Conservation (phyloP, 2,797 vertebrate genomes). For the Acanthis flammea region DNA sequence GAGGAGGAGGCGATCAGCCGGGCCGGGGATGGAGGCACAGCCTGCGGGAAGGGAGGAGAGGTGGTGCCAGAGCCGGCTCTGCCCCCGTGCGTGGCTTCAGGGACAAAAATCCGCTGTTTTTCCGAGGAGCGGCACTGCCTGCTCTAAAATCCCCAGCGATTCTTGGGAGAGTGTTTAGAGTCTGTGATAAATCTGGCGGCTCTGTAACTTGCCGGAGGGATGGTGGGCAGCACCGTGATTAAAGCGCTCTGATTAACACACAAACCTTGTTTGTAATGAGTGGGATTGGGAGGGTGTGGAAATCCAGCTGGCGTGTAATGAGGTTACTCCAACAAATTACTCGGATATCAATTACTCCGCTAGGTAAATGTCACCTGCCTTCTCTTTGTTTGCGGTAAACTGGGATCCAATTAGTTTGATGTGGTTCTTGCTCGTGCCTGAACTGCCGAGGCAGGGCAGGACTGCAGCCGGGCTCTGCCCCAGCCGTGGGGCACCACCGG, state of each 20-base stretch:
- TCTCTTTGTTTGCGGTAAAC: constrained; percentile 23
- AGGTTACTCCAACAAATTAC: constrained; percentile 70
- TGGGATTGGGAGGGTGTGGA: constrained; percentile 53
- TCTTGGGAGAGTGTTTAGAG: background rate
- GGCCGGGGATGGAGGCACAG: background rate
- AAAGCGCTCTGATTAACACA: constrained; percentile 60
- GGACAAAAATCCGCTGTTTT: background rate
- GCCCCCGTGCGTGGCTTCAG: background rate
- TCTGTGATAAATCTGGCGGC: background rate
- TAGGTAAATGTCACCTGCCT: constrained; percentile 68
- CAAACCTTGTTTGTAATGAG: constrained; percentile 65
- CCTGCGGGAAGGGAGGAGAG: background rate
- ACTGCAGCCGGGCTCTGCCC: background rate
- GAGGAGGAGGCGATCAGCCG: background rate
- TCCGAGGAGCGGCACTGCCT: background rate
- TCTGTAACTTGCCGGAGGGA: background rate
- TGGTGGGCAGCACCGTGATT: background rate
- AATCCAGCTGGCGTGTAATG: constrained; percentile 59
- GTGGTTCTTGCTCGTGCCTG: background rate
- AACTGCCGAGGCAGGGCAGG: background rate
- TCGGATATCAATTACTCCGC: constrained; percentile 68
- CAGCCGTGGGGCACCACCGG: accelerated
- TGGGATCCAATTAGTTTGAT: constrained; percentile 1
- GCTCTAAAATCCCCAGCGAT: background rate
- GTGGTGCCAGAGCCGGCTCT: background rate